phyloP scores from a whole-genome alignment of 2,113 vertebrate genomes.

The Acrocephalus arundinaceus region DNA sequence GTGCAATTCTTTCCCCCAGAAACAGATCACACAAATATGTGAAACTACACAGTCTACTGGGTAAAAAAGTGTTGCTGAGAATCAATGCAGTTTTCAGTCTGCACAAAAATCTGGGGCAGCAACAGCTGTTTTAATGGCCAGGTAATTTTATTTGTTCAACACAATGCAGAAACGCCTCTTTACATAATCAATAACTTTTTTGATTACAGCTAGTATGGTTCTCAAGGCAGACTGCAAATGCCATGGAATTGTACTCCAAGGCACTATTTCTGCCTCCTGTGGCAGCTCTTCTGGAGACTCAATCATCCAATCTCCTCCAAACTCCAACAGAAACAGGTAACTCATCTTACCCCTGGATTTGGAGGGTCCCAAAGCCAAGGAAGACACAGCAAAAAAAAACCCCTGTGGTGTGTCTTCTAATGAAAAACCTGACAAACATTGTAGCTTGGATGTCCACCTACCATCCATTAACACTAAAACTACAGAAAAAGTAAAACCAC shows the following conservation, averaged over 20 bases:
- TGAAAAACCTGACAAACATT: neutral
- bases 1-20: neutral
- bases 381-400: neutral
- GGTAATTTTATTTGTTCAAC: neutral
- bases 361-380: no score
- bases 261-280: neutral
- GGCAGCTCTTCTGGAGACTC: neutral
- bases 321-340: neutral
- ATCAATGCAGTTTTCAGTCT: neutral
- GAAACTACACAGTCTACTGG: neutral
- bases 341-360: neutral
- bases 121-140: neutral
- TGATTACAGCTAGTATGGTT: neutral
- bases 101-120: neutral
- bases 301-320: neutral
- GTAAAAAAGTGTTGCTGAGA: neutral
- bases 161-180: neutral
- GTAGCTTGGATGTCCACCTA: neutral
- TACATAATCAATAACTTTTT: conserved; percentile 17
- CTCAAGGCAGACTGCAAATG: neutral
- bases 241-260: neutral
- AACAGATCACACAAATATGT: neutral
- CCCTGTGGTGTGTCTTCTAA: neutral
- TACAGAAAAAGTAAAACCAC: neutral
- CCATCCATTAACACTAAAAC: neutral